These are phyloP conservation scores for Temnothorax rugatulus DNA, from an alignment of 2,888 invertebrate species.

Conservation along the genomic window DNA sequence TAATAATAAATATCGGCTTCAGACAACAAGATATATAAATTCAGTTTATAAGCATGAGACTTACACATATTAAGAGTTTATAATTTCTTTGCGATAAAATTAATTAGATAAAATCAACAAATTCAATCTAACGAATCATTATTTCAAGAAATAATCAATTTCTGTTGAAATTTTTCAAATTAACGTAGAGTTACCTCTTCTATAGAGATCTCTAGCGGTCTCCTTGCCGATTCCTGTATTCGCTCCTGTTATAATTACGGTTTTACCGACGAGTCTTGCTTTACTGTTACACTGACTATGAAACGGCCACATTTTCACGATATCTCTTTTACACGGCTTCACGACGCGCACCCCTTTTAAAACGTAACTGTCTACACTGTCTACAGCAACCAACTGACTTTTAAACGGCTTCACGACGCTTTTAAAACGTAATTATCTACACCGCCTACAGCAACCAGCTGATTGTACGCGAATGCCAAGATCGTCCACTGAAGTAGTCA, in stretches of 20 bases:
- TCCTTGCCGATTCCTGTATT: slow-evolving; percentile 85
- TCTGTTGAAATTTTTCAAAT: slow-evolving; percentile 3
- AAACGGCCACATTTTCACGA: slow-evolving; percentile 79
- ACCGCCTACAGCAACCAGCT: neutral
- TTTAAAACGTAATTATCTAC: neutral
- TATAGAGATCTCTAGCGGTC: slow-evolving; percentile 81
- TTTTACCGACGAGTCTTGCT: slow-evolving; percentile 81
- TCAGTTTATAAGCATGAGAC: no score
- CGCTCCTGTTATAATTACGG: slow-evolving; percentile 84
- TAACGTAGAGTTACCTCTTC: slow-evolving; percentile 79
- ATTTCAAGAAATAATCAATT: neutral
- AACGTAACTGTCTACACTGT: neutral
- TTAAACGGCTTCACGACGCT: neutral
- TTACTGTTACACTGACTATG: slow-evolving; percentile 85
- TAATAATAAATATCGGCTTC: neutral
- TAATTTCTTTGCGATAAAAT: neutral
- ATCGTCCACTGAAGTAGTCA: neutral
- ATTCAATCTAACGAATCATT: neutral
- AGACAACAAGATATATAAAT: no score
- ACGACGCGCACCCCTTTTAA: neutral
- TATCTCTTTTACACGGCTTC: neutral
- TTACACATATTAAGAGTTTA: no score
- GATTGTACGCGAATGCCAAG: neutral
- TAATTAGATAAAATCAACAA: neutral
- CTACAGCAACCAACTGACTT: neutral